These are phyloP conservation scores for Aradus depressus DNA, from an alignment of 2,888 invertebrate species.

Conservation along the genomic window DNA sequence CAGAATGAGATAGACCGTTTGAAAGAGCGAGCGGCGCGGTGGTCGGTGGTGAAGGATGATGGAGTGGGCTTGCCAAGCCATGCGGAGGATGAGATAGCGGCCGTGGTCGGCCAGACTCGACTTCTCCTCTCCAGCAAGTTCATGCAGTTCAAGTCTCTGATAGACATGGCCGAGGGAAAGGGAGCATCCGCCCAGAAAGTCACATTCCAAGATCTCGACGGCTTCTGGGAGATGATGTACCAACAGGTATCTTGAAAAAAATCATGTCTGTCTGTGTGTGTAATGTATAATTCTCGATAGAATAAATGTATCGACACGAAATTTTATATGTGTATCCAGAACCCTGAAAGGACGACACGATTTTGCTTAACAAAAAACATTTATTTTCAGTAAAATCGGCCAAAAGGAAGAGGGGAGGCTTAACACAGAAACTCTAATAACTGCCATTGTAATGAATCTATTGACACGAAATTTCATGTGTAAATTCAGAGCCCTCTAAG, in stretches of 20 bases:
- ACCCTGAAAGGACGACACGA: too few species aligned
- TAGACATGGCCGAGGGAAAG: slow-evolving; percentile 33
- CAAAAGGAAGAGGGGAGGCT: too few species aligned
- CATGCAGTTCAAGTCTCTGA: slow-evolving; percentile 57
- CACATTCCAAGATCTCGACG: slow-evolving; percentile 60
- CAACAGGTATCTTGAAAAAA: slow-evolving; percentile 24
- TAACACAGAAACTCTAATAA: too few species aligned
- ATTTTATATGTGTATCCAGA: too few species aligned
- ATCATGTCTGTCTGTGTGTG: too few species aligned
- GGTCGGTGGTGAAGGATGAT: neutral
- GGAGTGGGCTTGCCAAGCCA: slow-evolving; percentile 39
- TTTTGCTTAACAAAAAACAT: too few species aligned
- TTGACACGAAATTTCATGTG: too few species aligned
- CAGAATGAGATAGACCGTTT: slow-evolving; percentile 4
- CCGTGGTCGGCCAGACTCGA: slow-evolving; percentile 66
- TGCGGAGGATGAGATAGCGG: slow-evolving; percentile 48
- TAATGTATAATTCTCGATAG: too few species aligned
- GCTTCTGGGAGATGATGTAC: slow-evolving; percentile 76
- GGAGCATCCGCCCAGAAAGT: slow-evolving; percentile 42
- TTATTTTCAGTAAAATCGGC: too few species aligned
- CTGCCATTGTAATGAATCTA: too few species aligned
- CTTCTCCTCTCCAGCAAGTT: slow-evolving; percentile 66
- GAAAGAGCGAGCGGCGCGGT: neutral
- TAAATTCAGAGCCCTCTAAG: too few species aligned
- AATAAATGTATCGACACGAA: too few species aligned